These are phyloP conservation scores for Trachythela sp. DNA, from an alignment of 64 coral and sea anemone genomes.

Conservation along the genomic window DNA sequence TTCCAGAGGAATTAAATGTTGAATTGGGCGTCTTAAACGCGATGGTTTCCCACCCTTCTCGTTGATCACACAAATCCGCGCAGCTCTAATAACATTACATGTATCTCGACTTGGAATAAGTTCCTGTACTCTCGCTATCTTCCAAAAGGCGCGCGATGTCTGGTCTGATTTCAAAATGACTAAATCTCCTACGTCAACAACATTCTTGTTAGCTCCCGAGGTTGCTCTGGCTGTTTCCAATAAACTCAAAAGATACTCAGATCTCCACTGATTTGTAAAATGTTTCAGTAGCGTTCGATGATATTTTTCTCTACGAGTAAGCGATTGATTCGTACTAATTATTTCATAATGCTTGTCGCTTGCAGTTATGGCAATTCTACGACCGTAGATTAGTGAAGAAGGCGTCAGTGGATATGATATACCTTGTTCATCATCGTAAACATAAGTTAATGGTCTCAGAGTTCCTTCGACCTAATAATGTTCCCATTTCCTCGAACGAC, in stretches of 20 bases:
- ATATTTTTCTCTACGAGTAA: background rate
- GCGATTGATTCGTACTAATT: constrained; percentile 11
- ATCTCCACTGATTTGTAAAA: constrained; percentile 20
- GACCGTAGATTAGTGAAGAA: background rate
- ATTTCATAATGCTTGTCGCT: constrained; percentile 15
- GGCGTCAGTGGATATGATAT: background rate
- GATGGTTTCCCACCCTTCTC: background rate
- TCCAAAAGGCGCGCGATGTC: constrained; percentile 13
- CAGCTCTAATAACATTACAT: background rate
- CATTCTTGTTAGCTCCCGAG: background rate
- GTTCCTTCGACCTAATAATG: background rate
- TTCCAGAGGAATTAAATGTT: background rate
- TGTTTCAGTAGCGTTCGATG: constrained; percentile 21
- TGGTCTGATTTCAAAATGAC: constrained; percentile 16
- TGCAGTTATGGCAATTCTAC: background rate
- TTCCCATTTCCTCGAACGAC: background rate
- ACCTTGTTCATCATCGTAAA: background rate
- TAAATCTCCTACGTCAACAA: background rate
- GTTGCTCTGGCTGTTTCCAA: background rate
- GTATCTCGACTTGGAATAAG: background rate
- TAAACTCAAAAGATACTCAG: constrained; percentile 16
- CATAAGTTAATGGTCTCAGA: background rate
- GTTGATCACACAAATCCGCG: background rate
- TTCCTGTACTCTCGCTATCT: background rate
- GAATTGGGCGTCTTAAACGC: background rate